A percentile compares a stretch with the other conserved stretches of the same genome.
These are phyloP conservation scores for Gobio gobio DNA, from an alignment of 2,113 vertebrate genomes.

Conservation along the genomic window DNA sequence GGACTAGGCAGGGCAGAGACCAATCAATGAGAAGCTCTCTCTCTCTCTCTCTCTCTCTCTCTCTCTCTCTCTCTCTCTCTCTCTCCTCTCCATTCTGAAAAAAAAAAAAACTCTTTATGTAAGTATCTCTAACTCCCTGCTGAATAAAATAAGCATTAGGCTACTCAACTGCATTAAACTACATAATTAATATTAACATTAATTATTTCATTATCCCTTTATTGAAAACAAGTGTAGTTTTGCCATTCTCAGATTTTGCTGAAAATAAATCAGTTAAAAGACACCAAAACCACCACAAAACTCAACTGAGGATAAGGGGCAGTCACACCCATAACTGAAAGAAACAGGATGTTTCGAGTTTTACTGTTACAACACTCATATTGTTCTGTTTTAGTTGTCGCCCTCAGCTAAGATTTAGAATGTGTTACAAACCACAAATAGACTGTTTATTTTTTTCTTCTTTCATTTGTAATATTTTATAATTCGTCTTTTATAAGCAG, in stretches of 20 bases:
- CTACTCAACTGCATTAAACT: constrained; percentile 8
- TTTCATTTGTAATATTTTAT: background rate
- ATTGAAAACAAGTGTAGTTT: background rate
- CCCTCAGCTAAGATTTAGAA: background rate
- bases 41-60: constrained; percentile 32
- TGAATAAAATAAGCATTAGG: constrained; percentile 1
- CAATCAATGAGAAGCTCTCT: constrained; percentile 41
- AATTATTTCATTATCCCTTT: background rate
- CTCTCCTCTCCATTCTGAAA: no score
- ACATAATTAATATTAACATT: background rate
- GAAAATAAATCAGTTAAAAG: background rate
- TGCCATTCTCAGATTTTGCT: background rate
- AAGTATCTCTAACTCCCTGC: background rate
- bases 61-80: constrained; percentile 31
- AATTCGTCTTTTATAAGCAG: background rate
- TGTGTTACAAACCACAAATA: no score
- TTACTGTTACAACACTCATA: background rate
- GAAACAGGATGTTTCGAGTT: background rate
- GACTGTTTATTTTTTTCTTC: background rate
- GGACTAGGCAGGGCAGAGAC: constrained; percentile 65
- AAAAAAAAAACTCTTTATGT: background rate
- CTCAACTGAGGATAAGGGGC: background rate
- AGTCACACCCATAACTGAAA: constrained; percentile 26
- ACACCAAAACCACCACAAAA: background rate
- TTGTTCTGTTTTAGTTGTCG: background rate